Percentiles rank a stretch among this genome's conserved stretches.
Evolutionary conservation across 2,888 invertebrate genomes (phyloP).

Genomic region (Andrena chrysosceles): DNA sequence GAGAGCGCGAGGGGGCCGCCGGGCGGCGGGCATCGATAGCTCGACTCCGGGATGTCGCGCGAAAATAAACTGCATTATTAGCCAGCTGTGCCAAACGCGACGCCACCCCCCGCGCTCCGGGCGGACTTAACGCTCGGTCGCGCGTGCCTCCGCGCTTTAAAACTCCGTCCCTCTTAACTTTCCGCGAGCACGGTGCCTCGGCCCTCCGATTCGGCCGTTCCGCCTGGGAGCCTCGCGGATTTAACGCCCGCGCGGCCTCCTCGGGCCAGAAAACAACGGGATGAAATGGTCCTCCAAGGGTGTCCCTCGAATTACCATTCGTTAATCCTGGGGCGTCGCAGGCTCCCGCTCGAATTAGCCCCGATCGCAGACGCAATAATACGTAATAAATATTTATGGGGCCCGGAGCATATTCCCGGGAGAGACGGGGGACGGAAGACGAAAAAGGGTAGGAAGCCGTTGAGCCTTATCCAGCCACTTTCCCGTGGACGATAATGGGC

Average conservation of each 20-base stretch:
- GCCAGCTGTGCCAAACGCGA: conserved; percentile 49
- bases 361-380: not conserved
- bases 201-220: no score
- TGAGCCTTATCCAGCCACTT: conserved; percentile 64
- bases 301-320: not conserved
- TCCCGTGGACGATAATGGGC: conserved; percentile 60
- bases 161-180: not conserved
- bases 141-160: conserved; percentile 9
- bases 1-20: conserved; percentile 15
- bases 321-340: not conserved
- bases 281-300: not conserved
- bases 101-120: not conserved
- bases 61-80: conserved; percentile 53
- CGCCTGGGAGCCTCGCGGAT: not conserved
- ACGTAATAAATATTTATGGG: conserved; percentile 48
- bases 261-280: not conserved
- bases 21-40: conserved; percentile 39
- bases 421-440: not conserved
- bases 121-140: conserved; percentile 33
- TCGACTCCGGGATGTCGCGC: conserved; percentile 6
- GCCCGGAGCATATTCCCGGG: not conserved
- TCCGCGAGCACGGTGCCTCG: not conserved
- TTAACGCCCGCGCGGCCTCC: not conserved
- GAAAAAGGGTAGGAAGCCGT: conserved; percentile 18
- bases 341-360: conserved; percentile 16